Percentiles rank a stretch among this genome's conserved stretches.
Evolutionary conservation across 2,797 vertebrate genomes (phyloP).

Genomic region (Crypturellus tataupa): DNA sequence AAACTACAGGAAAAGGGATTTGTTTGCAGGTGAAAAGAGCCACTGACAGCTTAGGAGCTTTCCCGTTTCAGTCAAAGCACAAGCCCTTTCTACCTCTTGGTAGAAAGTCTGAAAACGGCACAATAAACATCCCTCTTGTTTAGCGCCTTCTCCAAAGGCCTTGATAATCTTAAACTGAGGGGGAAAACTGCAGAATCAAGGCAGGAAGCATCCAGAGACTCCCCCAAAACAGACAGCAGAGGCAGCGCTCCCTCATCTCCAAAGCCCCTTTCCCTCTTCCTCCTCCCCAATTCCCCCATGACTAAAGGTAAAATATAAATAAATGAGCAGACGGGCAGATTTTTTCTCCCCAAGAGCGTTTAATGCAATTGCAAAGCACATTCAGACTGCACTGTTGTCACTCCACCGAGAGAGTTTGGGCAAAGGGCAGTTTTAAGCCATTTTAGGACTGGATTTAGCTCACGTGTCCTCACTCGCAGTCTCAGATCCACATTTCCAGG

Average conservation of each 20-base stretch:
- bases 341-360: background rate
- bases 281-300: too few species aligned
- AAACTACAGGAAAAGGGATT: too few species aligned
- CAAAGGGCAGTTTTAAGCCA: too few species aligned
- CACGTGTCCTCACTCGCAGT: too few species aligned
- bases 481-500: background rate
- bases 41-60: too few species aligned
- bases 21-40: too few species aligned
- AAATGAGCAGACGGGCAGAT: background rate
- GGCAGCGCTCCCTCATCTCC: background rate
- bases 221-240: background rate
- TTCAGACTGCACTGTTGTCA: background rate
- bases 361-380: background rate
- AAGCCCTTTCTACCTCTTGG: background rate
- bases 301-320: background rate
- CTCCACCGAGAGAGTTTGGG: too few species aligned
- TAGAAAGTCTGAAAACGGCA: background rate
- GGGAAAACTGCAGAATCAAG: background rate
- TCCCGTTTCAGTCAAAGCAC: too few species aligned
- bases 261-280: background rate
- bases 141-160: background rate
- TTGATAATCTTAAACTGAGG: too few species aligned
- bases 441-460: too few species aligned
- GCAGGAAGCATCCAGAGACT: fast-evolving
- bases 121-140: background rate